These are phyloP conservation scores for Clusia tigrina DNA, from an alignment of 2,888 invertebrate species.

Conservation along the genomic window DNA sequence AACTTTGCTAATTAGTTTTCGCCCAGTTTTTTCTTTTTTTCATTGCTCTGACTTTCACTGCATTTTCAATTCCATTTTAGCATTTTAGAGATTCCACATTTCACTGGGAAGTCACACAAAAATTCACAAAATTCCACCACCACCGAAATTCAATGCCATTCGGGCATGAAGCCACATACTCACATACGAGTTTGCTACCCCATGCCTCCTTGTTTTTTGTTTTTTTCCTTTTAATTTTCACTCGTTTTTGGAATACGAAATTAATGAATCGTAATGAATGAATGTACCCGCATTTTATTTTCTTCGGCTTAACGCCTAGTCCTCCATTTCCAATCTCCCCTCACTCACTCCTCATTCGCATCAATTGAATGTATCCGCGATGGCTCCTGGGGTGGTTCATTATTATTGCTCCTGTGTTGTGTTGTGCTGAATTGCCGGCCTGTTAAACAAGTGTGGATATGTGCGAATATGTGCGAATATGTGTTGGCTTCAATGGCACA, in stretches of 20 bases:
- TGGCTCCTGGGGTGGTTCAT: neutral
- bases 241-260: conserved; percentile 47
- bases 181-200: conserved; percentile 5
- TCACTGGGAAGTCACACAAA: no score
- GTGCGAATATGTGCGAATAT: neutral
- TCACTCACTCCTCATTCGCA: neutral
- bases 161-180: no score
- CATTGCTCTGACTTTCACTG: no score
- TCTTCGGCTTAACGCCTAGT: conserved; percentile 5
- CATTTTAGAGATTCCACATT: no score
- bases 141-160: no score
- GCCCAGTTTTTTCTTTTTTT: no score
- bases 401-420: conserved; percentile 8
- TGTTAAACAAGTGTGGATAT: neutral
- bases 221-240: conserved; percentile 26
- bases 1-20: no score
- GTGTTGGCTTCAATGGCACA: neutral
- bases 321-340: neutral
- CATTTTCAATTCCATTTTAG: no score
- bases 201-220: conserved; percentile 7
- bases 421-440: conserved; percentile 1
- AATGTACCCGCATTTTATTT: conserved; percentile 38
- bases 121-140: no score
- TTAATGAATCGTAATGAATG: conserved; percentile 53
- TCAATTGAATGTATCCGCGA: neutral